A percentile compares a stretch with the other conserved stretches of the same genome.
Evolutionary conservation across 2,888 invertebrate species (phyloP).

Genomic region (Spicauda simplicius): DNA sequence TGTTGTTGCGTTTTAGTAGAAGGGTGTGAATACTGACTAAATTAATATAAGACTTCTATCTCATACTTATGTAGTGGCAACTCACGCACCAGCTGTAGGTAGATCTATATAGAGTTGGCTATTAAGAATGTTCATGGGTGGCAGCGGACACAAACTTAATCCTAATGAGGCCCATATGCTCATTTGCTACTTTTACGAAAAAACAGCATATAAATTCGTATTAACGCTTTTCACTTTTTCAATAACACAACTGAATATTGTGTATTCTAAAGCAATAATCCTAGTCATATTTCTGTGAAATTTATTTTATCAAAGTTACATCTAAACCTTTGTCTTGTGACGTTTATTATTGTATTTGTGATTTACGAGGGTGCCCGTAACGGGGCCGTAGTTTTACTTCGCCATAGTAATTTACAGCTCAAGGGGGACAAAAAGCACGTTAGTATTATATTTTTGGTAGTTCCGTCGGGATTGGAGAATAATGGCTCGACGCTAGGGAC

Average conservation of each 20-base stretch:
- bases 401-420: constrained; percentile 2
- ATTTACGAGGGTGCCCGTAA: not conserved
- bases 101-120: too few relatives aligned
- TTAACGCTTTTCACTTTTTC: not conserved
- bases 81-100: too few relatives aligned
- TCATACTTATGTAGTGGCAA: too few relatives aligned
- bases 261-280: not conserved
- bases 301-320: constrained; percentile 7
- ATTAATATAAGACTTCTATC: too few relatives aligned
- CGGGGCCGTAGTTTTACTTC: not conserved
- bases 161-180: too few relatives aligned
- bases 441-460: not conserved
- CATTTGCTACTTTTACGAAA: too few relatives aligned
- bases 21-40: too few relatives aligned
- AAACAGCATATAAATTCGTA: too few relatives aligned
- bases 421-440: constrained; percentile 1
- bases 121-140: too few relatives aligned
- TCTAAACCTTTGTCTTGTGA: constrained; percentile 4
- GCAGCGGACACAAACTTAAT: too few relatives aligned
- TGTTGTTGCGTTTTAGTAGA: too few relatives aligned
- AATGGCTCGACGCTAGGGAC: not conserved
- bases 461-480: not conserved
- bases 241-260: not conserved
- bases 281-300: not conserved
- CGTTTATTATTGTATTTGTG: constrained; percentile 5